Conservation (phyloP, 1,140 invertebrate species). For the Thereuonema tuberculata region DNA sequence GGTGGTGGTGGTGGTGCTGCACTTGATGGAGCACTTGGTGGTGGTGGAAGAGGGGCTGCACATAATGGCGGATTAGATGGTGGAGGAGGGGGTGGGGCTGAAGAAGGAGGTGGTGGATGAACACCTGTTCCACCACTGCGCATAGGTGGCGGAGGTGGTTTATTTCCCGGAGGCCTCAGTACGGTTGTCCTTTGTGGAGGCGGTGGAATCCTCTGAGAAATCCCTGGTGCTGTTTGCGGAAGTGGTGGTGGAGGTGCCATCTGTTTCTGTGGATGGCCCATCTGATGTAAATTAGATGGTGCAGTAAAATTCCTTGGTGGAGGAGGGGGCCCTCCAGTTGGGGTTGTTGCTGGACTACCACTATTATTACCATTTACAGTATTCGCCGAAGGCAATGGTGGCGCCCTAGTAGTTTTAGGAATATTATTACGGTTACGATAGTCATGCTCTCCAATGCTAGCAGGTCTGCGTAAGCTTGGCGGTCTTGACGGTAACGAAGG, state of each 20-base stretch:
- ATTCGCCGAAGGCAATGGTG: not conserved
- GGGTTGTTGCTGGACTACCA: not conserved
- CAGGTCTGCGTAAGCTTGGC: not conserved
- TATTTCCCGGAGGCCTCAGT: not conserved
- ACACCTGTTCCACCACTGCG: not conserved
- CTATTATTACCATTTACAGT: too few species aligned
- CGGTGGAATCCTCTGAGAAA: not conserved
- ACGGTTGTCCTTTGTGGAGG: too few species aligned
- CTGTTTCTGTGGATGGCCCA: not conserved
- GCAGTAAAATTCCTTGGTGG: not conserved
- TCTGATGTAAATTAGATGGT: not conserved
- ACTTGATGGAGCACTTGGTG: not conserved
- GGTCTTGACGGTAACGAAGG: not conserved
- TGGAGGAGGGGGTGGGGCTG: not conserved
- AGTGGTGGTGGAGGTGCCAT: slow-evolving; percentile 7
- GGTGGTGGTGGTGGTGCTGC: slow-evolving; percentile 4
- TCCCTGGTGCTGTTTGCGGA: not conserved
- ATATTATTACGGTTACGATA: not conserved
- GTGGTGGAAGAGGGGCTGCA: not conserved
- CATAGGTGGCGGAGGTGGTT: not conserved
- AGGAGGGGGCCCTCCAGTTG: not conserved
- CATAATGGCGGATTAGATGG: not conserved
- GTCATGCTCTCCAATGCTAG: slow-evolving; percentile 1
- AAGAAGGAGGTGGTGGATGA: not conserved
- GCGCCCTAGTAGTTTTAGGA: not conserved